Base-by-base conservation (phyloP, 2,113 vertebrate species). In the Phrynosoma platyrhinos region DNA sequence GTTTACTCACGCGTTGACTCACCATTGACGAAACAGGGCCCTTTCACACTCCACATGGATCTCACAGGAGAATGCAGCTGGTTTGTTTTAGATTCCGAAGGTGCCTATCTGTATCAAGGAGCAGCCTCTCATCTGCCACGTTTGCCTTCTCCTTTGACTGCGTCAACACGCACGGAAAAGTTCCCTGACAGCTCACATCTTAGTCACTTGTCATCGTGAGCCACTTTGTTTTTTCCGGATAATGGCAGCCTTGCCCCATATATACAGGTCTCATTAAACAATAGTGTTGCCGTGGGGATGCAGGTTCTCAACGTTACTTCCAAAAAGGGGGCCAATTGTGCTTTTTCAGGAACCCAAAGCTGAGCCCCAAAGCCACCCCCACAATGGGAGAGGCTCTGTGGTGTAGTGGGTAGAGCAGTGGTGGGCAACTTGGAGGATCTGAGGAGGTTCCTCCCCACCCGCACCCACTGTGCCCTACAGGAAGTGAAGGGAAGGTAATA, bases 281-380 rank as follows among this genome's bases (percentile, higher is more conserved):
- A 76, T 94, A 88, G 82, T 52, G 85, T 96, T 96, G 93, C 94
- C 95, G 94, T 91, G 88, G 93, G 85, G 94, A 94, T 89, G 74
- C 81, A 9, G 84, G 40, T 92, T 93, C 87, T 91, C 87, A 88
- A 87, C 95, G 90, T 85, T 89, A 82, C 52, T 91, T 47, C 14
- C 87, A 52, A 90, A 83, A 69, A 88, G 79, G 90, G 78, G 40
- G 21, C 55, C 77, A 58, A 52, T 84, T 87, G 93, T 71, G 36
- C 71, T 93, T 74, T 89, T 52, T 5, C 14, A 71, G 27, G 25
- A 58, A 53, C 13, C 78, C 66, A 69, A 52, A 69, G 30, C 9
- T n/a, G 64, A 27, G 40, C n/a, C 40, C 16, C 27, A 83, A 10
- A 20, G 16, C 47, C 6, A 68, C 5, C 79, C 1, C 4, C 20